These are phyloP conservation scores for Ommatoiulus sabulosus DNA, from an alignment of 2,888 invertebrate species.

Conservation along the genomic window DNA sequence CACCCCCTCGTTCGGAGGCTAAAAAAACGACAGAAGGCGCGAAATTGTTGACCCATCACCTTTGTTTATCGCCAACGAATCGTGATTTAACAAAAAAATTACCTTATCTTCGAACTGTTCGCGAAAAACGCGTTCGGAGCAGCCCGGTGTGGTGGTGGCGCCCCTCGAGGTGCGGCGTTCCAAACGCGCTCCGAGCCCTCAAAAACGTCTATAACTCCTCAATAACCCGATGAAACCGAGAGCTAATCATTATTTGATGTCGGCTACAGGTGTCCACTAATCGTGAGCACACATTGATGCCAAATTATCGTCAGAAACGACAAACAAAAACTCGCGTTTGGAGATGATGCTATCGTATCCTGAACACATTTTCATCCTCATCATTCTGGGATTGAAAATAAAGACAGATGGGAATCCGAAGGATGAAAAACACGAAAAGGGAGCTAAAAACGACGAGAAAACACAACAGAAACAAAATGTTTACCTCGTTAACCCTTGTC, in stretches of 20 bases:
- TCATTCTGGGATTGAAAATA: neutral
- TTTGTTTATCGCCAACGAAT: neutral
- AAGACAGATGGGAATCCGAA: neutral
- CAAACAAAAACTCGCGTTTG: neutral
- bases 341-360: neutral
- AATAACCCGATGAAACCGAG: neutral
- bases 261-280: constrained; percentile 2
- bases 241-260: neutral
- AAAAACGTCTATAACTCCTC: neutral
- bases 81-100: neutral
- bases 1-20: neutral
- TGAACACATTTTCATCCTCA: neutral
- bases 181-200: neutral
- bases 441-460: neutral
- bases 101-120: neutral
- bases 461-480: neutral
- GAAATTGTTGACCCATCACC: constrained; percentile 11
- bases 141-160: neutral
- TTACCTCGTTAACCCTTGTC: neutral
- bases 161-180: neutral
- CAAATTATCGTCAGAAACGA: neutral
- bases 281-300: neutral
- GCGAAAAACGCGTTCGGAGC: neutral
- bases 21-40: neutral
- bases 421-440: neutral